Evolutionary conservation across 2,888 invertebrate genomes (phyloP).

Genomic region (Blastobasis lacticolella): DNA sequence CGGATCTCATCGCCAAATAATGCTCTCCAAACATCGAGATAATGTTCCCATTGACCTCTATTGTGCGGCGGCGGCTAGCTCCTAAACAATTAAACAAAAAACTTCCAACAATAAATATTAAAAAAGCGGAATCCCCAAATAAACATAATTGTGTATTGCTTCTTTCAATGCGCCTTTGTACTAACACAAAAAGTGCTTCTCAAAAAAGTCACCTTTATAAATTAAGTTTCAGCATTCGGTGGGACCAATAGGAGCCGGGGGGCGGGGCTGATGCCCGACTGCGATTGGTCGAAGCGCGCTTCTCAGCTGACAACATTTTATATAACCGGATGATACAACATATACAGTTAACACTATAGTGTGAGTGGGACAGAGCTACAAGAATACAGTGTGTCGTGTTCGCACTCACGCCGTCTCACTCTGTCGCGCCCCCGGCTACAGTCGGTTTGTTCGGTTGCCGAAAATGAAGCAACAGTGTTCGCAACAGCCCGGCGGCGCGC

Average conservation of each 20-base stretch:
- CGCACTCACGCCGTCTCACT: conserved; percentile 41
- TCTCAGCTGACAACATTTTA: conserved; percentile 69
- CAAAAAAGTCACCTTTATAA: conserved; percentile 73
- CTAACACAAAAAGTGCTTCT: conserved; percentile 58
- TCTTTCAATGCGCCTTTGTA: conserved; percentile 65
- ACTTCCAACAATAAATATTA: conserved; percentile 44
- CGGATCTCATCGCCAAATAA: conserved; percentile 38
- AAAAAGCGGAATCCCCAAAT: conserved; percentile 57
- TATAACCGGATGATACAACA: conserved; percentile 73
- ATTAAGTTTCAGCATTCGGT: conserved; percentile 62
- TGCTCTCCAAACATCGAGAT: conserved; percentile 15
- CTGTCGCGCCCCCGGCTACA: conserved; percentile 51
- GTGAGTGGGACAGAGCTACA: conserved; percentile 47
- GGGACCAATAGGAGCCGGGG: conserved; percentile 46
- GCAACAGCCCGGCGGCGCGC: conserved; percentile 44
- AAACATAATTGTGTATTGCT: conserved; percentile 72
- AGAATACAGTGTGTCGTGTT: conserved; percentile 63
- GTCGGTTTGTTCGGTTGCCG: conserved; percentile 39
- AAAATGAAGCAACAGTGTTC: conserved; percentile 69
- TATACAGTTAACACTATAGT: conserved; percentile 68
- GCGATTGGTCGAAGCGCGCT: conserved; percentile 44
- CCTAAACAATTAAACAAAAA: conserved; percentile 45
- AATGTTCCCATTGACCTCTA: conserved; percentile 19
- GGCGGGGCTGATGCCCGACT: conserved; percentile 38
- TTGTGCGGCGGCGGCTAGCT: conserved; percentile 12